Evolutionary conservation across 2,888 invertebrate genomes (phyloP).

Genomic region (Pammene fasciana): DNA sequence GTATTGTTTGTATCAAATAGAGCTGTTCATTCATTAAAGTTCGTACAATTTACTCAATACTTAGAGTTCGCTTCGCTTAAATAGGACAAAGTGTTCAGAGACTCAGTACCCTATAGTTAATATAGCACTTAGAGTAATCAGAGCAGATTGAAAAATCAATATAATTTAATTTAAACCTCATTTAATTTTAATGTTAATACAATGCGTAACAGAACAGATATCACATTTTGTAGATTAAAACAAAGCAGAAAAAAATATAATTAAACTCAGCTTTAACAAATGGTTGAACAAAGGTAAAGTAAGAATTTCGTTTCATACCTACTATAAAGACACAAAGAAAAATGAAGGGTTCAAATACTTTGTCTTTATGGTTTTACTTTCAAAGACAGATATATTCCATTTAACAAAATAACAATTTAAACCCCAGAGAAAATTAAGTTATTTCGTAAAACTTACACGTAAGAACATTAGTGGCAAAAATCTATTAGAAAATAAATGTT

Average conservation of each 20-base stretch:
- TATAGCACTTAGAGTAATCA: too few relatives aligned
- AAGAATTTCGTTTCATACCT: too few relatives aligned
- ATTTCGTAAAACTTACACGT: not conserved
- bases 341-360: not conserved
- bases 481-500: slow-evolving; percentile 8
- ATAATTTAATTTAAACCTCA: too few relatives aligned
- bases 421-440: not conserved
- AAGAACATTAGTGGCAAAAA: slow-evolving; percentile 1
- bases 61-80: not conserved
- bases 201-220: too few relatives aligned
- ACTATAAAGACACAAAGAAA: too few relatives aligned
- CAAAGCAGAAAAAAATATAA: too few relatives aligned
- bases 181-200: too few relatives aligned
- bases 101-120: too few relatives aligned
- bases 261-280: too few relatives aligned
- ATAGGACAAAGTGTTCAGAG: not conserved
- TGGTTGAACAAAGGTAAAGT: too few relatives aligned
- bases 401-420: not conserved
- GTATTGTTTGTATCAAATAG: slow-evolving; percentile 18
- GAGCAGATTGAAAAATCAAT: too few relatives aligned
- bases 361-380: not conserved
- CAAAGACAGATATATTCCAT: not conserved
- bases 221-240: too few relatives aligned
- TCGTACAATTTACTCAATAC: not conserved
- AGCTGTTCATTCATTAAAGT: slow-evolving; percentile 10